Evolutionary conservation across 2,797 vertebrate genomes (phyloP), one percentile per base, ranked within the genome.

Genomic region (Tragelaphus oryx): DNA sequence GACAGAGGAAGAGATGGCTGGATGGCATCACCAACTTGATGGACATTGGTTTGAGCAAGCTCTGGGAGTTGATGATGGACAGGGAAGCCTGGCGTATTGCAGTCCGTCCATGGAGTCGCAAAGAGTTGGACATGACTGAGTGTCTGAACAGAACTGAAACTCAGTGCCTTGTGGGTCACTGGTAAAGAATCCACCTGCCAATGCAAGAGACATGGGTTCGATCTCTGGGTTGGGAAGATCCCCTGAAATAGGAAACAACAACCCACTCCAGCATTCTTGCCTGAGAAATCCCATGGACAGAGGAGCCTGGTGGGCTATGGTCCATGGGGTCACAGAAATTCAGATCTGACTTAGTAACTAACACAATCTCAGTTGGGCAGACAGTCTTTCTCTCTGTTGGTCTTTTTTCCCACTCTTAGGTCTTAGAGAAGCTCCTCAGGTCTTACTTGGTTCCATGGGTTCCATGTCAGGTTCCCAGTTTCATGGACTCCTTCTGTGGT

Each of bases 71-170:
- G 62, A 68, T 65, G 62, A 65, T 6, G 62, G 33, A 37, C 33
- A 68, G 9, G n/a, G 62, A 68, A 68, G 62, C 9, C 62, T 68
- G 62, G 5, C 2, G 0, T 37, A 33, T 37, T 68, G 62, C 18
- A 37, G 9, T 68, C 33, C 4, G 0, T 68, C 33, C 0, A 5
- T 68, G 33, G 2, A 33, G 18, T 22, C 0, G 0, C 62, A 68
- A 62, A n/a, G 62, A 37, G n/a, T 37, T 68, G 62, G 33, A 68
- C 9, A 0, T 1, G 9, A 68, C 62, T 68, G 62, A 68, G 62
- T 37, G 62, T 20, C 62, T 68, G 62, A 68, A 12, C 62, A 37
- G 33, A 68, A 37, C 3, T 37, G 62, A 68, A 68, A 33, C 18
- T 68, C 33, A 68, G 68, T 24, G 20, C 20, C 20, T 41, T 11